Percentiles rank a stretch among this genome's conserved stretches.
phyloP scores from a whole-genome alignment of 2,888 invertebrate genomes.

The Parapristionchus giblindavisi region DNA sequence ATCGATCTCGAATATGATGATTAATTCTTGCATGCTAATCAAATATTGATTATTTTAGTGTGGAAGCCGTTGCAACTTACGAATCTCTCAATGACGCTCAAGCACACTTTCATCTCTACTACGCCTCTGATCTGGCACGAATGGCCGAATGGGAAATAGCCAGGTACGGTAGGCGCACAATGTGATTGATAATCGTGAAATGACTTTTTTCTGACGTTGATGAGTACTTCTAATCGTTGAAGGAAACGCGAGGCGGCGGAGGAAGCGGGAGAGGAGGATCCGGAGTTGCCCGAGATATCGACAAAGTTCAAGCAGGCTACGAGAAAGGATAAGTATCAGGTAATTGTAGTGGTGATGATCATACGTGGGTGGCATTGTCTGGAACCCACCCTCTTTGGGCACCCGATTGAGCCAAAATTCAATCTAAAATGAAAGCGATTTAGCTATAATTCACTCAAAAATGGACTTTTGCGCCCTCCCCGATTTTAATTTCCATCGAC shows the following conservation, averaged over 20 bases:
- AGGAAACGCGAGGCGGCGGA: slow-evolving; percentile 21
- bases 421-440: no score
- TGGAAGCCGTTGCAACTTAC: slow-evolving; percentile 82
- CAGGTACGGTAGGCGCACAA: neutral
- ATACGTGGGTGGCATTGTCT: neutral
- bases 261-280: slow-evolving; percentile 37
- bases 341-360: slow-evolving; percentile 1
- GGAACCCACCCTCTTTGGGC: no score
- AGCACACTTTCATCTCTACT: slow-evolving; percentile 87
- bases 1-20: no score
- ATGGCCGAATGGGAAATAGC: slow-evolving; percentile 68
- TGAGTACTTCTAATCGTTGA: neutral
- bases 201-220: neutral
- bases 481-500: neutral
- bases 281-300: neutral
- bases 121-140: slow-evolving; percentile 77
- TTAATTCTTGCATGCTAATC: no score
- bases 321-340: slow-evolving; percentile 56
- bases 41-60: slow-evolving; percentile 66
- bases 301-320: slow-evolving; percentile 51
- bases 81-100: slow-evolving; percentile 93
- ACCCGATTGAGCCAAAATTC: no score
- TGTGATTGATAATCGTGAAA: neutral
- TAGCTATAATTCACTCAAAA: no score
- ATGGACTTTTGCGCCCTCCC: no score